Conservation (phyloP, 2,888 invertebrate genomes). For the Scaeva pyrastri region DNA sequence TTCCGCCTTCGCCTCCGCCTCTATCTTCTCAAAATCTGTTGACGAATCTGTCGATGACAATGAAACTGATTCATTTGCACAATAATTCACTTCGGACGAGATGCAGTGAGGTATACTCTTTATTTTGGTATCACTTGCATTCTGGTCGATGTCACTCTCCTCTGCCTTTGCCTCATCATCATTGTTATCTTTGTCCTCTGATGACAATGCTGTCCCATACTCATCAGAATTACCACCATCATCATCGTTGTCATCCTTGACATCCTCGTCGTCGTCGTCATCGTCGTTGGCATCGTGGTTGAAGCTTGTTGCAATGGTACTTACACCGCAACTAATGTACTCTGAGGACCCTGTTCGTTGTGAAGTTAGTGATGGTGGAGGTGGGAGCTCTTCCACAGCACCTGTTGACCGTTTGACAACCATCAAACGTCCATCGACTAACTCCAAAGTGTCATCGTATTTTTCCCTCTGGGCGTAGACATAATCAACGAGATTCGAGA, state of each 20-base stretch:
- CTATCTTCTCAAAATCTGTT: background rate
- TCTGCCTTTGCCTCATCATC: slow-evolving; percentile 76
- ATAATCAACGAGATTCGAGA: slow-evolving; percentile 77
- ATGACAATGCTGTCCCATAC: slow-evolving; percentile 52
- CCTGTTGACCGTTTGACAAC: slow-evolving; percentile 80
- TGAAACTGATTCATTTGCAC: slow-evolving; percentile 21
- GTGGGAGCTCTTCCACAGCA: slow-evolving; percentile 78
- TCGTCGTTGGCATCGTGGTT: slow-evolving; percentile 66
- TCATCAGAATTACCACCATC: slow-evolving; percentile 76
- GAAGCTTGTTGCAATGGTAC: slow-evolving; percentile 28
- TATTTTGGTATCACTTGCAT: slow-evolving; percentile 77
- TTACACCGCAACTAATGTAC: slow-evolving; percentile 43
- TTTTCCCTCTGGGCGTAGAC: slow-evolving; percentile 80
- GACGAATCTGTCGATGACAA: slow-evolving; percentile 25
- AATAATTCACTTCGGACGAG: background rate
- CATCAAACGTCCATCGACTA: slow-evolving; percentile 80
- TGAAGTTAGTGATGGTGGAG: background rate
- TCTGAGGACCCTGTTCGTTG: slow-evolving; percentile 11
- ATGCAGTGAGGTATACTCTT: slow-evolving; percentile 14
- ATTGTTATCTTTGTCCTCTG: slow-evolving; percentile 66
- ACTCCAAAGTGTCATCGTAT: slow-evolving; percentile 80
- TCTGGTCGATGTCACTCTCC: slow-evolving; percentile 77
- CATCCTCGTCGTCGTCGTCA: slow-evolving; percentile 11
- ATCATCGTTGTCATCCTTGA: slow-evolving; percentile 31
- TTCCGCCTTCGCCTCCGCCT: background rate